Evolutionary conservation across 37 sponge, comb jelly and placozoan genomes (phyloP).

Genomic region (Halisarca cf. caerulea): DNA sequence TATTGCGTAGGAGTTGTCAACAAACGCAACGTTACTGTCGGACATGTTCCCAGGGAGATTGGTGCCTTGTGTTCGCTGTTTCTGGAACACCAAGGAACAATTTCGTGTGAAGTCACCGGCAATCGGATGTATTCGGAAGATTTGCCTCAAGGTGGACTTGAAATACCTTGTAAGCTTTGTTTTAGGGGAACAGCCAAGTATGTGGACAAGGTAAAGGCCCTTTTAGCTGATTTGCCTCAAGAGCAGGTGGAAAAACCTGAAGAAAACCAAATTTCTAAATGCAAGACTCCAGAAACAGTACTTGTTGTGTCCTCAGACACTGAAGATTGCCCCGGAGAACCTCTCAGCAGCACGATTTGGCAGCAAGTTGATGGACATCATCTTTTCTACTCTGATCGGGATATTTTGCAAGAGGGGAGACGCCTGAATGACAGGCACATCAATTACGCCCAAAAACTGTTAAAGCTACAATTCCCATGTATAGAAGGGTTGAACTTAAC

Average conservation of each 20-base stretch:
- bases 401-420: conserved; percentile 8
- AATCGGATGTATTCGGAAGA: conserved; percentile 15
- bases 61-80: conserved; percentile 23
- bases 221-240: background rate
- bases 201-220: conserved; percentile 32
- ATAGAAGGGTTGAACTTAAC: conserved; percentile 1
- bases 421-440: conserved; percentile 11
- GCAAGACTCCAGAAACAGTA: background rate
- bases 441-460: conserved; percentile 10
- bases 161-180: conserved; percentile 15
- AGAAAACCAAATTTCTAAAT: too few species aligned
- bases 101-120: background rate
- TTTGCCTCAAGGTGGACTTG: conserved; percentile 31
- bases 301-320: conserved; percentile 6
- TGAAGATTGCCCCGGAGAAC: conserved; percentile 20
- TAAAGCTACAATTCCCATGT: background rate
- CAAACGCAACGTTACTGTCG: background rate
- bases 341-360: conserved; percentile 17
- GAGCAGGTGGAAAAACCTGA: background rate
- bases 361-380: conserved; percentile 8
- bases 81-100: conserved; percentile 29
- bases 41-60: conserved; percentile 29
- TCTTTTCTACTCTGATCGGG: background rate
- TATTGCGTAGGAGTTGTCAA: conserved; percentile 22
- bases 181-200: conserved; percentile 25